phyloP scores from a whole-genome alignment of 1,140 invertebrate species.

The Ips nitidus region DNA sequence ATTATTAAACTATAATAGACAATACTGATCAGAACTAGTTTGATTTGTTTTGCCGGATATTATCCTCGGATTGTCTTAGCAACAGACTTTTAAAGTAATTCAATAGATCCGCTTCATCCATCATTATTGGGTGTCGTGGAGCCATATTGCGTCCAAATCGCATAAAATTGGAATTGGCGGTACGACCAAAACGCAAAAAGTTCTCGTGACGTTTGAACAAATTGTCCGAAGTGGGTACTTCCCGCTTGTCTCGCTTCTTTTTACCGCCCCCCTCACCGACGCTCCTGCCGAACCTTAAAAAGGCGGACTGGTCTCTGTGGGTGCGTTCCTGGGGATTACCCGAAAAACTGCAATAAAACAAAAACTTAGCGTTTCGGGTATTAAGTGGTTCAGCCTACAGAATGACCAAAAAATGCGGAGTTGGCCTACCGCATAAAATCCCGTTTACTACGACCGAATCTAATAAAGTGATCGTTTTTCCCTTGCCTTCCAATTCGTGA shows the following conservation, averaged over 20 bases:
- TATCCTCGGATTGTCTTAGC: constrained; percentile 16
- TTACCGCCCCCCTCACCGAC: constrained; percentile 17
- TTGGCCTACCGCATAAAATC: constrained; percentile 34
- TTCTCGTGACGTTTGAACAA: constrained; percentile 27
- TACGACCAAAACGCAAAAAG: constrained; percentile 37
- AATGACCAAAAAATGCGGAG: not conserved
- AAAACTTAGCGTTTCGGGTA: not conserved
- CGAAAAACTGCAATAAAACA: constrained; percentile 14
- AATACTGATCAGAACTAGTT: no score
- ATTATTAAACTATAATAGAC: no score
- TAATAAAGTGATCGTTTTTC: constrained; percentile 41
- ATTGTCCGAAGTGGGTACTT: not conserved
- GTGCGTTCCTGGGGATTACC: constrained; percentile 20
- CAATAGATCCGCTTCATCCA: not conserved
- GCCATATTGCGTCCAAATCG: constrained; percentile 30
- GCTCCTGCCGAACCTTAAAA: constrained; percentile 36
- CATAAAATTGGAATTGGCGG: constrained; percentile 36
- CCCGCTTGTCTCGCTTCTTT: constrained; percentile 21
- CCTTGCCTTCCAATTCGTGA: constrained; percentile 35
- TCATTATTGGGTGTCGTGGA: not conserved
- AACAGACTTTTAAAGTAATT: constrained; percentile 12
- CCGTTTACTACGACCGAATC: constrained; percentile 38
- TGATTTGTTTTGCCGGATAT: not conserved
- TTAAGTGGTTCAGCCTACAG: not conserved
- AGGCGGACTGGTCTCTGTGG: constrained; percentile 28